These are phyloP conservation scores for Cyanocitta stelleri DNA, from an alignment of 2,113 vertebrate species.

Conservation along the genomic window DNA sequence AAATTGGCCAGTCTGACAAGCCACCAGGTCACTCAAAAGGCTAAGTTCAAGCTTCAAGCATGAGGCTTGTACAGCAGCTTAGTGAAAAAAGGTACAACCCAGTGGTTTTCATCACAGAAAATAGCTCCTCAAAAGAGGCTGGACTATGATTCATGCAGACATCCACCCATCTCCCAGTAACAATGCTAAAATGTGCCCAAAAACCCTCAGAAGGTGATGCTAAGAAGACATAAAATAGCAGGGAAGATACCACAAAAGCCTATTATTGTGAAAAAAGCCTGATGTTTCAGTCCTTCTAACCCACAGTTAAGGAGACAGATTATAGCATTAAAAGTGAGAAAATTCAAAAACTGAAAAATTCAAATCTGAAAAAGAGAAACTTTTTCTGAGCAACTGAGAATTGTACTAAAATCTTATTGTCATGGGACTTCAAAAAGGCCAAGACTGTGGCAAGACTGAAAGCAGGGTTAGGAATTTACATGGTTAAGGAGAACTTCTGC, in stretches of 20 bases:
- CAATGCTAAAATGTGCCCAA: background rate
- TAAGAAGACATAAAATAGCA: background rate
- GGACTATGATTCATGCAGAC: background rate
- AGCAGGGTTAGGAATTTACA: background rate
- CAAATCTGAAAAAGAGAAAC: background rate
- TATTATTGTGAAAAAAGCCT: background rate
- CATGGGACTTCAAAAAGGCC: background rate
- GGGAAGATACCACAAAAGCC: background rate
- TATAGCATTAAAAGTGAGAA: background rate
- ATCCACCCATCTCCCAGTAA: background rate
- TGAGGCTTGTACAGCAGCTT: background rate
- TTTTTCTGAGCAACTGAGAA: background rate
- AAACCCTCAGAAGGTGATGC: background rate
- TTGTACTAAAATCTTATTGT: background rate
- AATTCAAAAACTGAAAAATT: background rate
- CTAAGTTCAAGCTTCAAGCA: background rate
- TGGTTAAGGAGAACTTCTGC: background rate
- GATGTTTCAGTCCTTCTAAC: background rate
- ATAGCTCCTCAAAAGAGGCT: background rate
- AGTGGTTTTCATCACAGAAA: background rate
- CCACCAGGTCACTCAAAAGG: background rate
- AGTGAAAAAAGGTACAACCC: background rate
- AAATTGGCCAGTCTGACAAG: accelerated
- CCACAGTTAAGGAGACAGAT: background rate
- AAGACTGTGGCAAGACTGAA: background rate